phyloP scores from a whole-genome alignment of 92 coral and sea anemone species.

The Phenganax subtilis region DNA sequence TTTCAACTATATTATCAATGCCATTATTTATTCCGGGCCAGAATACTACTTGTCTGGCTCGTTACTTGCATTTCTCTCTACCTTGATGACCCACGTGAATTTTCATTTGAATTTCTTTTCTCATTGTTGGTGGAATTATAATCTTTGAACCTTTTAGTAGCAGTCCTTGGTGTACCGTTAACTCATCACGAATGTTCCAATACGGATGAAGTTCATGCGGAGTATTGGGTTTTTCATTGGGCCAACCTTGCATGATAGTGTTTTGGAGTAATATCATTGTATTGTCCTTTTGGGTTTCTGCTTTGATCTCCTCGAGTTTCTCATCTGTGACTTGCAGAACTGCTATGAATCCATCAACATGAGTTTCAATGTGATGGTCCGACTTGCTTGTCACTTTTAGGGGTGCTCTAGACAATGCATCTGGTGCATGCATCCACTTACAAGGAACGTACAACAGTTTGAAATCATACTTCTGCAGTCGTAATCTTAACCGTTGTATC shows the following conservation, averaged over 20 bases:
- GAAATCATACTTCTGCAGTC: conserved; percentile 49
- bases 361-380: conserved; percentile 13
- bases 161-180: conserved; percentile 1
- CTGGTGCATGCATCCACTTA: conserved; percentile 19
- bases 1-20: conserved; percentile 6
- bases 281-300: conserved; percentile 9
- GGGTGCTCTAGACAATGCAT: conserved; percentile 4
- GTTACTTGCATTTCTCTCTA: background rate
- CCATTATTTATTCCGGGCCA: conserved; percentile 9
- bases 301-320: conserved; percentile 5
- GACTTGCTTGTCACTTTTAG: background rate
- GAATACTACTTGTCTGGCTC: conserved; percentile 23
- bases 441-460: conserved; percentile 42
- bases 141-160: background rate
- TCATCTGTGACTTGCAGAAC: conserved; percentile 16
- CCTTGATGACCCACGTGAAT: background rate
- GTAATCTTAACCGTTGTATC: conserved; percentile 44
- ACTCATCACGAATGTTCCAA: conserved; percentile 13
- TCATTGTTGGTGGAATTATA: background rate
- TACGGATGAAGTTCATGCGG: conserved; percentile 2
- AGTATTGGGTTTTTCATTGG: background rate
- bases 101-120: background rate
- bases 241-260: conserved; percentile 24
- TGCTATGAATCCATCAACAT: conserved; percentile 19
- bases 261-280: conserved; percentile 15